Evolutionary conservation across 2,888 invertebrate genomes (phyloP), one percentile per base, ranked within the genome.

Genomic region (Pasiphila rectangulata): DNA sequence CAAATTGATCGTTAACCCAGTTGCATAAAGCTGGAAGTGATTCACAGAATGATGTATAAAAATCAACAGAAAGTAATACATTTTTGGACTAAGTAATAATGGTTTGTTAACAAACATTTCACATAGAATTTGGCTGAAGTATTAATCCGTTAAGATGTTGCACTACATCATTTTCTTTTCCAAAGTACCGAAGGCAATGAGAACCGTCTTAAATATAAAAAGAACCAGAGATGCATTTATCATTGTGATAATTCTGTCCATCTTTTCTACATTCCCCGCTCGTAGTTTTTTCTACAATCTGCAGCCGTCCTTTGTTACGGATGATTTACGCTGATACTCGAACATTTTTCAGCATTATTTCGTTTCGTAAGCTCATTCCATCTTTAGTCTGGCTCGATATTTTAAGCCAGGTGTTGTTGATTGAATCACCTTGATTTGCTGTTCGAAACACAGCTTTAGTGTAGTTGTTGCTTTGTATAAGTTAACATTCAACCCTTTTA

Each of bases 291-390:
- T 45, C 25, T 34, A 35, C 43, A 39, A 37, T 37, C 37, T 35
- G 41, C 38, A 48, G 34, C 35, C 41, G 46, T 45, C 43, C 67
- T 66, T 72, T 71, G 72, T 72, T 67, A 59, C 40, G 58, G 54
- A 60, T 70, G 72, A 72, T 69, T 72, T 72, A 72, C 68, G 69
- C 60, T 72, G 69, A 72, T 69, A 64, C 62, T 65, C 56, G 53
- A 61, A 59, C 69, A 69, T 69, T 71, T 69, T 64, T 57, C 71
- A 69, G 60, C 56, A 63, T 67, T 67, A 63, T 69, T 60, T 67
- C 65, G 63, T 64, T 65, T 61, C 57, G 61, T 53, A 36, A 54
- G 49, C 53, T 53, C 56, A 53, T 56, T 56, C 51, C 34, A 50
- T 40, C 42, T 55, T 50, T 35, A 47, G 49, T 48, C 53, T 50